Conservation (phyloP, 2,113 vertebrate species). For the Sinocyclocheilus anshuiensis region DNA sequence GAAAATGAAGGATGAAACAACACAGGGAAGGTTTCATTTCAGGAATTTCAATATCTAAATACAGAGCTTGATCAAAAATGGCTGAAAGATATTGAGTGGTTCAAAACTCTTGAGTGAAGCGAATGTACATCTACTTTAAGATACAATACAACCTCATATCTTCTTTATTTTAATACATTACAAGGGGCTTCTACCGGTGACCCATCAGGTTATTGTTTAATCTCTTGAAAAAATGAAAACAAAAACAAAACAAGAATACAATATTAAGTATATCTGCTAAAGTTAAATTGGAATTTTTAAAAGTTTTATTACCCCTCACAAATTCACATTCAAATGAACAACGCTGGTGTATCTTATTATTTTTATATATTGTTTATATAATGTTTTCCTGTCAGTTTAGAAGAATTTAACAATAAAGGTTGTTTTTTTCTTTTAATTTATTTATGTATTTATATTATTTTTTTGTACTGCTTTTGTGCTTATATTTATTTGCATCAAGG, state of each 20-base stretch:
- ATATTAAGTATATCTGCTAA: neutral
- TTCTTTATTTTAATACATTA: neutral
- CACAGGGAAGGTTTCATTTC: neutral
- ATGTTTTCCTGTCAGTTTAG: neutral
- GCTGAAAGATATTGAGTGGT: neutral
- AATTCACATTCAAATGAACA: neutral
- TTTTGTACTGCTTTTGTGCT: neutral
- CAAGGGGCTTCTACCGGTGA: neutral
- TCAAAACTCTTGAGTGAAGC: neutral
- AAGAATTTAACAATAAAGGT: neutral
- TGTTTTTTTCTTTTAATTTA: neutral
- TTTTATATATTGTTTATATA: neutral
- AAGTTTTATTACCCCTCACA: neutral
- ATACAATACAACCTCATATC: neutral
- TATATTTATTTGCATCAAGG: neutral
- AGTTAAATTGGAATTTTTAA: neutral
- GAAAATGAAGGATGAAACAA: conserved; percentile 1
- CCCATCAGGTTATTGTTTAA: neutral
- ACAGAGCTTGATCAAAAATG: neutral
- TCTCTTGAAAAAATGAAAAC: neutral
- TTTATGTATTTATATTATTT: no score
- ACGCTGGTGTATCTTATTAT: neutral
- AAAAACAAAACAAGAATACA: neutral
- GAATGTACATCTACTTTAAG: neutral
- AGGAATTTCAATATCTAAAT: neutral